A percentile compares a stretch with the other conserved stretches of the same genome.
Conservation (phyloP, 2,797 vertebrate species). For the Dicrostonyx torquatus region DNA sequence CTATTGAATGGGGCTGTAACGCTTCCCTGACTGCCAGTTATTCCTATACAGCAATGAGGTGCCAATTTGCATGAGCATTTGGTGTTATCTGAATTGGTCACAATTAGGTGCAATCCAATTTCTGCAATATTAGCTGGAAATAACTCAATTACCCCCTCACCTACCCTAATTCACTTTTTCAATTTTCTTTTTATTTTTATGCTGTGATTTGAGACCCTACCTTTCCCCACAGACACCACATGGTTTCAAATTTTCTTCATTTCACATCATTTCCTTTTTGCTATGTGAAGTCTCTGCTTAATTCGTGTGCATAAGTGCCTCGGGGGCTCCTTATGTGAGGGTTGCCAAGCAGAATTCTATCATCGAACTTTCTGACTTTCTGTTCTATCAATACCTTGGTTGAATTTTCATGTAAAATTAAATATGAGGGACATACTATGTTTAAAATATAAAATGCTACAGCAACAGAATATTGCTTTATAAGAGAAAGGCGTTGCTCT, state of each 20-base stretch:
- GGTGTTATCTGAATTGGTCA: conserved; percentile 60
- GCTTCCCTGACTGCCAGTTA: not conserved
- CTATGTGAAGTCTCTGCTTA: not conserved
- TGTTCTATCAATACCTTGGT: not conserved
- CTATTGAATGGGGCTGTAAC: conserved; percentile 30
- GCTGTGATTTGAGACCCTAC: conserved; percentile 31
- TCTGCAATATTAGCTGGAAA: conserved; percentile 65
- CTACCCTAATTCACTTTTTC: conserved; percentile 61
- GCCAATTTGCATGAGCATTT: conserved; percentile 66
- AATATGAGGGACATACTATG: not conserved
- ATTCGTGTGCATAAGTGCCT: not conserved
- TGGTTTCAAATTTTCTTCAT: conserved; percentile 55
- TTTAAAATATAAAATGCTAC: conserved; percentile 57
- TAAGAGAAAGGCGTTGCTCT: not conserved
- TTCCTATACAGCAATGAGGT: conserved; percentile 53
- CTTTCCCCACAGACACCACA: not conserved
- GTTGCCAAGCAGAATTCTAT: not conserved
- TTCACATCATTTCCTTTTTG: not conserved
- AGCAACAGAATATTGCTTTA: not conserved
- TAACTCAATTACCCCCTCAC: conserved; percentile 63
- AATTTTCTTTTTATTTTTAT: conserved; percentile 63
- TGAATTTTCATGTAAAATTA: conserved; percentile 56
- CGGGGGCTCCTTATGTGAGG: not conserved
- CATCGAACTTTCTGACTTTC: conserved; percentile 11
- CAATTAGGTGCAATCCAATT: conserved; percentile 61